Evolutionary conservation across 23 tunicate genomes (phyloP).

Genomic region (Trididemnum nubilum): DNA sequence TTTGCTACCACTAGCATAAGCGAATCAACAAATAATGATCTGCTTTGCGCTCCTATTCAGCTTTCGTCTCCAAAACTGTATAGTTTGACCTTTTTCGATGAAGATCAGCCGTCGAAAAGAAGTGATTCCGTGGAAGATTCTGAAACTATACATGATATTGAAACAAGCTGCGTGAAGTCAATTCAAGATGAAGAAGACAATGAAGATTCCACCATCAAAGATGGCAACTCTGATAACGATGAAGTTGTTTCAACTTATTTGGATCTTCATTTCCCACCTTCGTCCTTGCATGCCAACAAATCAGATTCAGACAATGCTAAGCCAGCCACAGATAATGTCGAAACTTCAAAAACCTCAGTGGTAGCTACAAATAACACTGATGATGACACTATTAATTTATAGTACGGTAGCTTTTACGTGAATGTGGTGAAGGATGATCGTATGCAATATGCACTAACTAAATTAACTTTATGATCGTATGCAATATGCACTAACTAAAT

Average conservation of each 20-base stretch:
- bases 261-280: slow-evolving; percentile 44
- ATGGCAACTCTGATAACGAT: neutral
- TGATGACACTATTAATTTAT: neutral
- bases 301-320: neutral
- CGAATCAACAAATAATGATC: neutral
- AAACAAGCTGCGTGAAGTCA: neutral
- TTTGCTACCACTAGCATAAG: neutral
- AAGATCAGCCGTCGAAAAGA: no score
- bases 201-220: neutral
- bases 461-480: no score
- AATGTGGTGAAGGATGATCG: no score
- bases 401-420: no score
- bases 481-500: no score
- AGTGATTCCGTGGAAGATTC: no score
- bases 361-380: neutral
- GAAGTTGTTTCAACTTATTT: slow-evolving; percentile 48
- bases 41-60: neutral
- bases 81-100: neutral
- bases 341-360: neutral
- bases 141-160: neutral
- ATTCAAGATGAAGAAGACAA: neutral
- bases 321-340: neutral
- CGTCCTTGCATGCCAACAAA: neutral
- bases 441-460: neutral
- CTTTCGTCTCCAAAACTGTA: neutral